Evolutionary conservation across 2,113 vertebrate species (phyloP).

Genomic region (Mus spicilegus): DNA sequence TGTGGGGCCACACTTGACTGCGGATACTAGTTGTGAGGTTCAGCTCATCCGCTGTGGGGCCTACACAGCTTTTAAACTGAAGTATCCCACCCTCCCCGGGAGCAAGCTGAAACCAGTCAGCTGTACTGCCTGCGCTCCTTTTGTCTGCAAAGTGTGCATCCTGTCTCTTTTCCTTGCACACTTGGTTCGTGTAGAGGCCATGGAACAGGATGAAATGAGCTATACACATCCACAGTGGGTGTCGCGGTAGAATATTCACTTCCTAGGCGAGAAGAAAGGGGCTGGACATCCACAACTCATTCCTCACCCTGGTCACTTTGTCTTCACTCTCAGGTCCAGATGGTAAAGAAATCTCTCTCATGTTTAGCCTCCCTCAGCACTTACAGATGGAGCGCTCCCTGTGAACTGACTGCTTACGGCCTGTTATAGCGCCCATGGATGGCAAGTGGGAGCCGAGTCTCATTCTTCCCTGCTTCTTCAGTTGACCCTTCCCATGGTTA

Average conservation of each 20-base stretch:
- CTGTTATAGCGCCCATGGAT: neutral
- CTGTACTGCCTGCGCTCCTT: neutral
- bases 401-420: neutral
- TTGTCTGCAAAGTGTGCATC: neutral
- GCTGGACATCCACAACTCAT: neutral
- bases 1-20: neutral
- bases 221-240: neutral
- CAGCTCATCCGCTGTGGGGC: neutral
- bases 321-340: constrained; percentile 18
- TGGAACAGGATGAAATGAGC: neutral
- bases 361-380: neutral
- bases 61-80: constrained; percentile 30
- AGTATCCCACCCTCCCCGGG: neutral
- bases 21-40: constrained; percentile 3
- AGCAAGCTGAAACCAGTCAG: constrained; percentile 34
- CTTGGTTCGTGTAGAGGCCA: neutral
- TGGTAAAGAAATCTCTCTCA: neutral
- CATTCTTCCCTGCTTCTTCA: neutral
- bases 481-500: neutral
- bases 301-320: neutral
- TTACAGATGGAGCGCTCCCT: neutral
- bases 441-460: neutral
- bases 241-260: neutral
- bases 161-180: neutral
- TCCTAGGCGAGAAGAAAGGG: neutral